Base-by-base conservation (phyloP, 2,797 vertebrate genomes). In the Neomorphus geoffroyi region DNA sequence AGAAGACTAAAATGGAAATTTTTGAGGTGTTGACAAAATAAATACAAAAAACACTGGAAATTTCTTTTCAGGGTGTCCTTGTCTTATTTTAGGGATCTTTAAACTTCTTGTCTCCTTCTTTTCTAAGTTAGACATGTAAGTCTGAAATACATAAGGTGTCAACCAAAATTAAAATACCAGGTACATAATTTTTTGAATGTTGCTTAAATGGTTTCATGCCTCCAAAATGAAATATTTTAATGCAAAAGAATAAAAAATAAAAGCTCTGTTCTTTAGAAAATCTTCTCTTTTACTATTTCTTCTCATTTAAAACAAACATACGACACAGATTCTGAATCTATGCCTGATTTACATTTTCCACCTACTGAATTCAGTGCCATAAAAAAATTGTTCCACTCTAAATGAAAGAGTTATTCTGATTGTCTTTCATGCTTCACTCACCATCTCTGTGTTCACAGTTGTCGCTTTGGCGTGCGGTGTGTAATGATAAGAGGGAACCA, bases 371-470 rank as follows among this genome's bases (percentile, higher is more conserved):
- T 69, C 11, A 3, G 22, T 72, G 24, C 13, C 7, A 4, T 17
- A 45, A 6, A 74, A 72, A 90, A 90, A 84, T 33, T 35, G 6
- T 80, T 93, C 32, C 45, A 82, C 22, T 90, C 50, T 80, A 81
- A 86, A 89, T 66, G 57, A 18, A 78, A 78, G 79, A 86, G 69
- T 67, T 86, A 75, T 67, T 93, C 78, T 82, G 48, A 77, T 82
- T 95, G 46, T 78, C 88, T 85, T 89, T 93, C 89, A 77, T 66
- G 92, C 61, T 75, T 93, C 61, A 58, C 1, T 89, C 32, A 13
- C 18, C 11, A 14, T 62, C 37, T 87, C 56, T 46, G 45, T 1
- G 1, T 85, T 80, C 75, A 87, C 0, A 1, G 58, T 65, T 94
- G 64, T 92, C 82, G 35, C 57, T 19, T 89, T 86, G 78, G 30